Base-by-base conservation (phyloP, 2,797 vertebrate genomes). In the Eptatretus atami region DNA sequence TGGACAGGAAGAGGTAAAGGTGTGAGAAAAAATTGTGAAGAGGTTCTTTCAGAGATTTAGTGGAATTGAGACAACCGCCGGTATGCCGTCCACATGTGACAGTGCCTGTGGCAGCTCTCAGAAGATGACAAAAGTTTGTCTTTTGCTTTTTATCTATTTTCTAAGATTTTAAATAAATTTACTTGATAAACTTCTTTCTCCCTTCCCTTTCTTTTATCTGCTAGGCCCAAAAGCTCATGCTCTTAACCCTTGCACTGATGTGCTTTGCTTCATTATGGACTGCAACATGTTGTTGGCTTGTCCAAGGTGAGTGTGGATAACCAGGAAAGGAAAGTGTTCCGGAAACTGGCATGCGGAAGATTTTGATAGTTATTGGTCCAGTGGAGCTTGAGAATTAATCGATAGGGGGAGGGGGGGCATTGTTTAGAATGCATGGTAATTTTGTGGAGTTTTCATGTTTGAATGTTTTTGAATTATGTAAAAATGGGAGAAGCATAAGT, bases 241-340 rank as follows among this genome's bases (percentile, higher is more conserved):
- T 99, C 53, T 77, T 92, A 69, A n/a, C n/a, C 83, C 86, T 0
- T 96, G 87, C 71, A 90, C 82, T 69, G 87, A 80, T 65, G 81
- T 74, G 78, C 82, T 52, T 70, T 95, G 67, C 77, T 99, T 74
- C 90, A 84, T 1, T 95, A 87, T 73, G 90, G 87, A 71, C 77
- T 99, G 66, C 87, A n/a, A 93, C 69, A 73, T 99, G 12, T 77
- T 99, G 77, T 69, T 99, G 53, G 84, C 92, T 66, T 94, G 86
- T 72, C 90, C 69, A 99, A 99, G 85, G 92, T 98, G 76, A 73
- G 74, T 12, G 12, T 63, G 0, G 25, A 0, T 6, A 25, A 9
- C n/a, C 2, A 11, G n/a, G n/a, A 11, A n/a, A 25, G 57, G n/a
- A 9, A 10, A 25, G 9, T n/a, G n/a, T n/a, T 9, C 57, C n/a